phyloP scores from a whole-genome alignment of 2,797 vertebrate species.

The Sebastes trivittatus region DNA sequence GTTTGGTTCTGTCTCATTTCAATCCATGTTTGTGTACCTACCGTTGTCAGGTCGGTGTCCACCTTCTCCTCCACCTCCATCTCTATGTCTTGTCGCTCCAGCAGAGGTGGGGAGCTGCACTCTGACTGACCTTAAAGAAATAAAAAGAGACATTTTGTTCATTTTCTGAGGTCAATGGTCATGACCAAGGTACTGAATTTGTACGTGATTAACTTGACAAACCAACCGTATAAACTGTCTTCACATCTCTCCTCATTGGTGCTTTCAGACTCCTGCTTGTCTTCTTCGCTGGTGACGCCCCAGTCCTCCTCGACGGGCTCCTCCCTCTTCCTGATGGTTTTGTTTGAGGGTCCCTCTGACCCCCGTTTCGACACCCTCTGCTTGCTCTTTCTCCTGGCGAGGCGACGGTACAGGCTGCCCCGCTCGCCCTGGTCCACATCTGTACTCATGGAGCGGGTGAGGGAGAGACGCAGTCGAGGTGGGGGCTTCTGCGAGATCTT shows the following conservation, averaged over 20 bases:
- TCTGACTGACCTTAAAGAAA: conserved; percentile 68
- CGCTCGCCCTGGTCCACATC: conserved; percentile 74
- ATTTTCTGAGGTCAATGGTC: conserved; percentile 5
- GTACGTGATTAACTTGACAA: not conserved
- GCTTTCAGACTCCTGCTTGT: conserved; percentile 68
- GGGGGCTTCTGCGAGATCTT: conserved; percentile 85
- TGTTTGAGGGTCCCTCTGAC: not conserved
- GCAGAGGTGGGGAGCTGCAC: conserved; percentile 69
- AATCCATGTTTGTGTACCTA: conserved; percentile 34
- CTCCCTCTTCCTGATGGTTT: conserved; percentile 49
- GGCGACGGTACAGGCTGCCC: conserved; percentile 52
- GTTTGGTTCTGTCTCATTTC: conserved; percentile 29
- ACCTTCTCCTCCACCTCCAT: conserved; percentile 53
- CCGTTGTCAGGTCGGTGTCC: not conserved
- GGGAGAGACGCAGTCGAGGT: conserved; percentile 91
- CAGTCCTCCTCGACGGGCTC: conserved; percentile 56
- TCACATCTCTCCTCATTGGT: conserved; percentile 57
- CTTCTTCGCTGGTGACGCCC: conserved; percentile 66
- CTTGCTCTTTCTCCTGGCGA: conserved; percentile 63
- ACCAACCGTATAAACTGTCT: conserved; percentile 80
- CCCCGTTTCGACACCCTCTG: conserved; percentile 51
- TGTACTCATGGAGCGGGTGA: conserved; percentile 87
- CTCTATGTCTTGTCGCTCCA: conserved; percentile 71
- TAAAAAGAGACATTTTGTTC: not conserved
- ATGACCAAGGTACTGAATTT: not conserved